phyloP scores from a whole-genome alignment of 2,888 invertebrate genomes.

The Pilophorus perplexus region DNA sequence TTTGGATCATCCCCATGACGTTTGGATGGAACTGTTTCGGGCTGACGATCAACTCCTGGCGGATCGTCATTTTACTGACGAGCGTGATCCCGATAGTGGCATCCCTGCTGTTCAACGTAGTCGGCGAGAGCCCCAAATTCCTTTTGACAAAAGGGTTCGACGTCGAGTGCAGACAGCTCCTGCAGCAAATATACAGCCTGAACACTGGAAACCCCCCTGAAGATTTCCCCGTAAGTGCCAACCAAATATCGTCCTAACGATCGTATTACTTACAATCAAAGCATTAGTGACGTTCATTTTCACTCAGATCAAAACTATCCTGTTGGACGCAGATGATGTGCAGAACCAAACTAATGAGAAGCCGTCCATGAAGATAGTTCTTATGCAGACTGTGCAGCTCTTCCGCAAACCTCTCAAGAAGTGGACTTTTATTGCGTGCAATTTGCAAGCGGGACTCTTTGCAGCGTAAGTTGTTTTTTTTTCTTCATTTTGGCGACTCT shows the following conservation, averaged over 20 bases:
- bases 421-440: constrained; percentile 3
- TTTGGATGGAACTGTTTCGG: no score
- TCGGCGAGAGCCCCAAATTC: constrained; percentile 24
- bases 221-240: constrained; percentile 33
- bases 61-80: no score
- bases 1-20: no score
- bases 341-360: no score
- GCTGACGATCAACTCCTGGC: no score
- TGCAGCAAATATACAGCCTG: neutral
- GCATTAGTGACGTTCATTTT: no score
- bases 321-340: neutral
- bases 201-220: constrained; percentile 17
- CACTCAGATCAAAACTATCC: neutral
- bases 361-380: neutral
- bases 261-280: no score
- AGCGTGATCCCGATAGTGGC: no score
- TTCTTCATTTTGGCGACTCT: no score
- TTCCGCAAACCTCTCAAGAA: constrained; percentile 1
- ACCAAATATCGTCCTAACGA: no score
- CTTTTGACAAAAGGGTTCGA: constrained; percentile 16
- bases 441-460: constrained; percentile 2
- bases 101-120: neutral
- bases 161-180: neutral
- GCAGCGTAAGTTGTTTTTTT: constrained; percentile 27
- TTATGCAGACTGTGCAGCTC: neutral